Evolutionary conservation across 2,797 vertebrate genomes (phyloP).

Genomic region (Artibeus jamaicensis): DNA sequence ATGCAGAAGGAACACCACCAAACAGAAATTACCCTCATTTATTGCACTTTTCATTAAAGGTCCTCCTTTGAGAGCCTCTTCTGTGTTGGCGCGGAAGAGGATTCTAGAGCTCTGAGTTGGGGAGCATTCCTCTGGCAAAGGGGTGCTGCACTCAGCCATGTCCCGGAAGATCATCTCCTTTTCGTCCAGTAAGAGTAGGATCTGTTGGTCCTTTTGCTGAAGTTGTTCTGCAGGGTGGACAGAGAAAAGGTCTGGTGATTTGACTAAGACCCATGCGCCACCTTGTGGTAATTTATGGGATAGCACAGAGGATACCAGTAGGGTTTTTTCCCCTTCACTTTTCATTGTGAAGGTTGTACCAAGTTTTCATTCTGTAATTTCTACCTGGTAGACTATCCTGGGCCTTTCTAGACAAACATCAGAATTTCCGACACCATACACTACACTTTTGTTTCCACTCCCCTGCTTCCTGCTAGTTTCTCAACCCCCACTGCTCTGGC

Average conservation of each 20-base stretch:
- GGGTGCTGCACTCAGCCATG: slow-evolving; percentile 89
- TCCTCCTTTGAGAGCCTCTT: slow-evolving; percentile 90
- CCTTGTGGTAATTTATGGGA: slow-evolving; percentile 68
- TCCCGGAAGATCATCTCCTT: slow-evolving; percentile 94
- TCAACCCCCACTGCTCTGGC: background rate
- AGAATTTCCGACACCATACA: background rate
- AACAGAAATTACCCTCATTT: slow-evolving; percentile 88
- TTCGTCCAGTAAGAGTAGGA: slow-evolving; percentile 92
- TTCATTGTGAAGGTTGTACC: no score
- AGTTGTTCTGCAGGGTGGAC: slow-evolving; percentile 87
- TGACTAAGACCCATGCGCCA: slow-evolving; percentile 59
- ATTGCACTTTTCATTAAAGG: slow-evolving; percentile 93
- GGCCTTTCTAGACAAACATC: background rate
- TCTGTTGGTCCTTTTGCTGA: slow-evolving; percentile 95
- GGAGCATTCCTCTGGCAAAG: slow-evolving; percentile 82
- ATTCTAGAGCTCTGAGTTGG: slow-evolving; percentile 77
- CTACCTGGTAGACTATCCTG: background rate
- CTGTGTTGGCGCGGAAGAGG: slow-evolving; percentile 91
- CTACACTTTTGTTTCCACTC: background rate
- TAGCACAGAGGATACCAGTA: no score
- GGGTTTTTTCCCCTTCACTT: background rate
- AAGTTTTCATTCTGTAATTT: background rate
- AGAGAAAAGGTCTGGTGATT: slow-evolving; percentile 3
- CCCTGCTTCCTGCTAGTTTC: background rate
- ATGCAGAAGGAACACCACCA: no score